phyloP scores from a whole-genome alignment of 2,113 vertebrate species.

The Prunella himalayana region DNA sequence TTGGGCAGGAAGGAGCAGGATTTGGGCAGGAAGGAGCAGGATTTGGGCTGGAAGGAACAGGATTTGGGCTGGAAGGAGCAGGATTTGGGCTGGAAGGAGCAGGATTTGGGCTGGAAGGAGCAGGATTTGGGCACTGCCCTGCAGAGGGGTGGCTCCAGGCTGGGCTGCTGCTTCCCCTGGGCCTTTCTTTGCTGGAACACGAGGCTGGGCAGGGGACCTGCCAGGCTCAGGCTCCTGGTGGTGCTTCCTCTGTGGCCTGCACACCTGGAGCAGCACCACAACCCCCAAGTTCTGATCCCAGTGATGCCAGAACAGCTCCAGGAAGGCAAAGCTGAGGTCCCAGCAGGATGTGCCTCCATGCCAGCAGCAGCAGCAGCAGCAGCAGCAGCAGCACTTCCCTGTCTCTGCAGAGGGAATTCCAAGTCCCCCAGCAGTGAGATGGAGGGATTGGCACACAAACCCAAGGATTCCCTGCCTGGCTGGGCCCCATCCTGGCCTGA shows the following conservation, averaged over 20 bases:
- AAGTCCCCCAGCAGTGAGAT: neutral
- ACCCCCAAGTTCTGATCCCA: rapidly evolving
- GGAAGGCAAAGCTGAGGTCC: rapidly evolving
- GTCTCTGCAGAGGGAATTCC: neutral
- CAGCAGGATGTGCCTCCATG: neutral
- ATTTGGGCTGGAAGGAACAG: neutral
- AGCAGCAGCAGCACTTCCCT: neutral
- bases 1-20: neutral
- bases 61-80: neutral
- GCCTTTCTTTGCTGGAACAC: rapidly evolving
- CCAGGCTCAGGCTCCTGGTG: rapidly evolving
- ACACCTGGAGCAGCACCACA: neutral
- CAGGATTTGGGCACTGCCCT: neutral
- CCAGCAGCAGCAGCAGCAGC: neutral
- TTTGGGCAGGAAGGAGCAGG: neutral
- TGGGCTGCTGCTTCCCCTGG: neutral
- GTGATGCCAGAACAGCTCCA: rapidly evolving
- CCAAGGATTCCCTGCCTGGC: neutral
- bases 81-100: neutral
- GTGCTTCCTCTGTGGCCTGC: rapidly evolving
- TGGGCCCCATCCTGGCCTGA: rapidly evolving
- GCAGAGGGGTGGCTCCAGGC: neutral
- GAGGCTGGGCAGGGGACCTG: neutral
- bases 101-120: neutral
- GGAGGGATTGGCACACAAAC: neutral